Base-by-base conservation (phyloP, 2,888 invertebrate species). In the Kuschelorhynchus macadamiae region DNA sequence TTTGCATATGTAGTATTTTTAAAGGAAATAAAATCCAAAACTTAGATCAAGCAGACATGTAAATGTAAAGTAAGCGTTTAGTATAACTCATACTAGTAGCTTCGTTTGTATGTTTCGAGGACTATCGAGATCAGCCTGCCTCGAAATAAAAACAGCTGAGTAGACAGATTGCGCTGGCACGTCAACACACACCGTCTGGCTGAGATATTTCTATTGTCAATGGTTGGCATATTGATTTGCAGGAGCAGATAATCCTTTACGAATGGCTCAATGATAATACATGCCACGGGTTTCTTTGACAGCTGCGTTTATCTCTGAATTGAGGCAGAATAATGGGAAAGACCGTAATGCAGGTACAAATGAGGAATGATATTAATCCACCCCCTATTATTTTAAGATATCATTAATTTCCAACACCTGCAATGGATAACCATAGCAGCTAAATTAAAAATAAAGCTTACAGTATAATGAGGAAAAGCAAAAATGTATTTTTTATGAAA, bases 181-280 rank as follows among this genome's bases (percentile, higher is more conserved):
- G 47, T 63, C 63, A 47, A 47, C 55, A 55, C 32, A 53, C 46
- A 20, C 47, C 47, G 39, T 63, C 47, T 53, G 47, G 63, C n/a
- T 46, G 46, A 36, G 53, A 63, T 55, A 55, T 63, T 42, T 47
- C 30, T 32, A 49, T 63, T 63, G 53, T 55, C 55, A 55, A 14
- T 42, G 55, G 42, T 55, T 55, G 55, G 33, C 55, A 39, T 63
- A 55, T 63, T 55, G 63, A 63, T 63, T 63, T 16, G 47, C 21
- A 47, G 47, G 12, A 18, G 12, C 21, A 5, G 14, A 47, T 59
- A 59, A 47, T 59, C 36, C 57, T 36, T 36, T 59, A 20, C 16
- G 21, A 33, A 59, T 59, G 33, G 47, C 33, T 47, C 36, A 42
- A 42, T 14, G 55, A 4, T 47, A 42, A 25, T 25, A 42, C 41